Evolutionary conservation across 2,797 vertebrate species (phyloP).

Genomic region (Hafferia zeledoni): DNA sequence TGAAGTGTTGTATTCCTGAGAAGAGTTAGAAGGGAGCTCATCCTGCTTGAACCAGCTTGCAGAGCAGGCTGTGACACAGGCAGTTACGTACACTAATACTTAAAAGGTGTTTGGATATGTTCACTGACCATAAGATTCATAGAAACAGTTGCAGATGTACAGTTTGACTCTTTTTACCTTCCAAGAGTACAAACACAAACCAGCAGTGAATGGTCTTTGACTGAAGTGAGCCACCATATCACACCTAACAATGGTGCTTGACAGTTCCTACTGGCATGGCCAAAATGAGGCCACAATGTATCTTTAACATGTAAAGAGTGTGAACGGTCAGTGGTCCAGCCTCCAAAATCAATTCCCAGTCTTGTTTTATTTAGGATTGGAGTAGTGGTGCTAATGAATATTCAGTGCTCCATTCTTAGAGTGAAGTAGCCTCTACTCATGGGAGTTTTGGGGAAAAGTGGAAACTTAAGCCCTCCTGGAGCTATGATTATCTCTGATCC

Average conservation of each 20-base stretch:
- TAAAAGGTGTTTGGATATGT: neutral
- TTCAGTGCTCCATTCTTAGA: neutral
- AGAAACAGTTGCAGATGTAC: neutral
- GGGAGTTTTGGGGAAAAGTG: neutral
- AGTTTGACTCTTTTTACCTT: neutral
- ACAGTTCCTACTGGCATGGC: neutral
- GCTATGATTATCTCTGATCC: neutral
- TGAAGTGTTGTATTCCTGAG: neutral
- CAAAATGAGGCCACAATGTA: neutral
- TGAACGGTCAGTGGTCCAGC: fast-evolving
- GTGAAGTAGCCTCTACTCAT: neutral
- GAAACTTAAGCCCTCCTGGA: neutral
- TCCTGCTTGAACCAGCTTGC: neutral
- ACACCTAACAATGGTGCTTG: neutral
- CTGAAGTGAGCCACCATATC: neutral
- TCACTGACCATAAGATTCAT: neutral
- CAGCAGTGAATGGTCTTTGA: neutral
- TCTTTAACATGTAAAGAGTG: neutral
- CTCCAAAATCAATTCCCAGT: neutral
- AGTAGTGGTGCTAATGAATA: neutral
- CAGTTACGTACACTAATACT: neutral
- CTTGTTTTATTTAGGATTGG: neutral
- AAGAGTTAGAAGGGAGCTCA: neutral
- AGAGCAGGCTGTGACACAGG: neutral
- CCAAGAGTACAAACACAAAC: neutral